A percentile compares a stretch with the other conserved stretches of the same genome.
Evolutionary conservation across 2,113 vertebrate genomes (phyloP).

Genomic region (Cercocebus atys): DNA sequence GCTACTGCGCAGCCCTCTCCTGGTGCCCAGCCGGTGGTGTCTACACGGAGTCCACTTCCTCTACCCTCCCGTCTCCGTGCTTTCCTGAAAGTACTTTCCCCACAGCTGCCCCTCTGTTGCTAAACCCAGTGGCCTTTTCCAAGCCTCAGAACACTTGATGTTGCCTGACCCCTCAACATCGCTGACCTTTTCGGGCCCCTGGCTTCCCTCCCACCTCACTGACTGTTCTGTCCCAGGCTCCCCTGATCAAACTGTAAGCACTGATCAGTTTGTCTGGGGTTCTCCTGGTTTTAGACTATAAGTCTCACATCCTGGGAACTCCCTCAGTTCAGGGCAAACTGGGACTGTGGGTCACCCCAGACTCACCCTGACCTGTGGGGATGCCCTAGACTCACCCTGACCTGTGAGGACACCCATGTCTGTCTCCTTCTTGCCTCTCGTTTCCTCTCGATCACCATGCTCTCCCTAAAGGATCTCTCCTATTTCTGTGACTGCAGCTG

Average conservation of each 20-base stretch:
- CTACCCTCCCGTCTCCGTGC: fast-evolving
- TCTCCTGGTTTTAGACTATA: neutral
- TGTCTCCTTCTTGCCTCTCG: neutral
- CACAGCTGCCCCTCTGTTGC: neutral
- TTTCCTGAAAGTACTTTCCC: neutral
- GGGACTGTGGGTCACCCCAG: too few species aligned
- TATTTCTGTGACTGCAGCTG: neutral
- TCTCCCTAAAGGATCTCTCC: neutral
- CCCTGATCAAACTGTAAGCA: too few species aligned
- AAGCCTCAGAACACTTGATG: neutral
- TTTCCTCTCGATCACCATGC: neutral
- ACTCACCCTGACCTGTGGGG: neutral
- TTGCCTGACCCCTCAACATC: neutral
- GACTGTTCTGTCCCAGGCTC: neutral
- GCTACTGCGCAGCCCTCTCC: neutral
- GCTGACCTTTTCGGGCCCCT: neutral
- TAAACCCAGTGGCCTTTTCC: neutral
- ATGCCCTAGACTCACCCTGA: neutral
- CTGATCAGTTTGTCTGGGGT: neutral
- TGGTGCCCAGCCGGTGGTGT: neutral
- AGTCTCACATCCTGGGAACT: neutral
- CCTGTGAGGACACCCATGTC: neutral
- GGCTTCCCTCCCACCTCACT: neutral
- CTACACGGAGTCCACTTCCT: neutral
- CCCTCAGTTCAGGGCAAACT: neutral